Evolutionary conservation across 1,140 invertebrate species (phyloP).

Genomic region (Meteorus sp.): DNA sequence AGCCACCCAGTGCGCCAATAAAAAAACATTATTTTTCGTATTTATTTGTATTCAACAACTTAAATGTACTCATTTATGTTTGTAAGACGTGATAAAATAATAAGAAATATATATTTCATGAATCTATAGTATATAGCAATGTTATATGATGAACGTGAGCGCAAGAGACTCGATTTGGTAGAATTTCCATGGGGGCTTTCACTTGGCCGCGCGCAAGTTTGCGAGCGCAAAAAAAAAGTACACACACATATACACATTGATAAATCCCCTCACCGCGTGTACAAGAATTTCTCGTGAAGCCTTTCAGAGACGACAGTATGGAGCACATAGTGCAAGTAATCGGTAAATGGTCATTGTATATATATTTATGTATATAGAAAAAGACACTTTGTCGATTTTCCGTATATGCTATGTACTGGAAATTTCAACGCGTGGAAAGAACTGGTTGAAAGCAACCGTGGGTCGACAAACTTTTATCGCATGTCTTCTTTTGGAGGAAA

Average conservation of each 20-base stretch:
- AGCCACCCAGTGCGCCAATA: conserved; percentile 21
- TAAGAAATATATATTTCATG: too few relatives aligned
- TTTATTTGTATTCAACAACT: background rate
- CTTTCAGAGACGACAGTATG: background rate
- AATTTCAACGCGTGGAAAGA: conserved; percentile 43
- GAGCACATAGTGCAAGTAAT: background rate
- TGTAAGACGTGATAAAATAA: too few relatives aligned
- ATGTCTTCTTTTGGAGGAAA: background rate
- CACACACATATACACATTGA: background rate
- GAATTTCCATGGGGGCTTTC: conserved; percentile 10
- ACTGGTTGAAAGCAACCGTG: conserved; percentile 37
- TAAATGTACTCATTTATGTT: too few relatives aligned
- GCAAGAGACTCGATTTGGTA: background rate
- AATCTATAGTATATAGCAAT: too few relatives aligned
- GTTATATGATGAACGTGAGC: background rate
- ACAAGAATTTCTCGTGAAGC: conserved; percentile 7
- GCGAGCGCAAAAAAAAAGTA: background rate
- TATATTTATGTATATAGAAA: conserved; percentile 17
- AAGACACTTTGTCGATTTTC: conserved; percentile 11
- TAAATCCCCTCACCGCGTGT: background rate
- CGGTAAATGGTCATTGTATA: background rate
- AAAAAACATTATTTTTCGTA: conserved; percentile 12
- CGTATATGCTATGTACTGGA: conserved; percentile 23
- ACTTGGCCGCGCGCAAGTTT: background rate
- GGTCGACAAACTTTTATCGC: conserved; percentile 21